Percentiles rank a stretch among this genome's conserved stretches.
Evolutionary conservation across 2,113 vertebrate species (phyloP).

Genomic region (Epinephelus lanceolatus): DNA sequence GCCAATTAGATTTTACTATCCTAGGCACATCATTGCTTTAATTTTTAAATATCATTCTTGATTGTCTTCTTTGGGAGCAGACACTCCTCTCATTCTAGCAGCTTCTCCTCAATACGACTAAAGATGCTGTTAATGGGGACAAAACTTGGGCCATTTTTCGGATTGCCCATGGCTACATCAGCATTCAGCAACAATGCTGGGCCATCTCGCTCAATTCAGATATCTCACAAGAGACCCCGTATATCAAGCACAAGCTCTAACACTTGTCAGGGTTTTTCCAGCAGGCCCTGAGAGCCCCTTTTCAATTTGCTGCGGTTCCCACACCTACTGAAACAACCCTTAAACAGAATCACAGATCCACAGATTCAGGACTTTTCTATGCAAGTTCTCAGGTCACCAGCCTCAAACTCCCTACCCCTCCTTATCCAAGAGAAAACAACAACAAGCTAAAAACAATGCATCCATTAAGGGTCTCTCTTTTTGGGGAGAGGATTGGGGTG

Average conservation of each 20-base stretch:
- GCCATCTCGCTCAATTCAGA: constrained; percentile 58
- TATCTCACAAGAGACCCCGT: constrained; percentile 67
- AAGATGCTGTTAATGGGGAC: constrained; percentile 15
- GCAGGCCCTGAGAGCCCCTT: constrained; percentile 62
- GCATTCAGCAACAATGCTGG: constrained; percentile 55
- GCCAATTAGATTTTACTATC: not conserved
- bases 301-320: constrained; percentile 77
- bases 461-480: constrained; percentile 76
- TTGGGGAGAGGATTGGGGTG: constrained; percentile 55
- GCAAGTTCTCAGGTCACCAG: constrained; percentile 65
- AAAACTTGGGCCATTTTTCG: constrained; percentile 26
- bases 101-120: not conserved
- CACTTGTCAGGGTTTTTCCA: constrained; percentile 66
- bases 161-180: constrained; percentile 55
- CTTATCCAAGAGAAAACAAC: constrained; percentile 69
- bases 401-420: constrained; percentile 59
- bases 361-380: constrained; percentile 64
- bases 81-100: constrained; percentile 11
- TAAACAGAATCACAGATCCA: constrained; percentile 60
- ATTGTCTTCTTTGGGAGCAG: not conserved
- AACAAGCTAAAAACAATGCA: constrained; percentile 75
- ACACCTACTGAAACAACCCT: constrained; percentile 72
- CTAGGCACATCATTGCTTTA: not conserved
- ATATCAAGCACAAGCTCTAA: constrained; percentile 65
- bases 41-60: constrained; percentile 7